A percentile compares a stretch with the other conserved stretches of the same genome.
Evolutionary conservation across 2,888 invertebrate genomes (phyloP).

Genomic region (Flexamia atlantica): DNA sequence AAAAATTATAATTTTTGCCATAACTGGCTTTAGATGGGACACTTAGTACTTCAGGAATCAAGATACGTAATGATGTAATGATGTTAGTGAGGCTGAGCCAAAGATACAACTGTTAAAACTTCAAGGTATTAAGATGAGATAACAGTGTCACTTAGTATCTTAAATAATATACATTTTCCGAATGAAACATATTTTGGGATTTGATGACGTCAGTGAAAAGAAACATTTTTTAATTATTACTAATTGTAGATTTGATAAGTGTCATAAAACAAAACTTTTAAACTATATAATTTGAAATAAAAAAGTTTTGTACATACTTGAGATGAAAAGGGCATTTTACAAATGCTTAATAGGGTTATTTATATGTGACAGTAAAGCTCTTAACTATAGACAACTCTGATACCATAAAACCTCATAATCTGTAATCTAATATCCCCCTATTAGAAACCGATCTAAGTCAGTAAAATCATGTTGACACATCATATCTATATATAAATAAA

Average conservation of each 20-base stretch:
- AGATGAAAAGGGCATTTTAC: neutral
- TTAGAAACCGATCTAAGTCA: too few species aligned
- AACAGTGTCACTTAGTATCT: neutral
- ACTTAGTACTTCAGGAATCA: neutral
- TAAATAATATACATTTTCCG: too few species aligned
- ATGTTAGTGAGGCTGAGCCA: slow-evolving; percentile 3
- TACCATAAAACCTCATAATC: too few species aligned
- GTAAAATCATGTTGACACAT: neutral
- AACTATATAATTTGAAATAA: too few species aligned
- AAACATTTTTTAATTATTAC: too few species aligned
- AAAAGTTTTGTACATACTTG: neutral
- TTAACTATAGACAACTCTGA: neutral
- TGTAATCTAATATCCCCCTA: too few species aligned
- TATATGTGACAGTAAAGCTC: neutral
- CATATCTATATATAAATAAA: neutral
- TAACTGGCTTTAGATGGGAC: neutral
- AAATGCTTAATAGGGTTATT: neutral
- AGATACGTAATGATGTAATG: neutral
- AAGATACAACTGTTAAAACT: neutral
- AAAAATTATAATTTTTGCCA: too few species aligned
- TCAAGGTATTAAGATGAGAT: neutral
- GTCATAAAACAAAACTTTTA: too few species aligned
- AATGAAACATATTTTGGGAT: too few species aligned
- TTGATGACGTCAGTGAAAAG: too few species aligned
- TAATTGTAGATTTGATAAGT: too few species aligned